Evolutionary conservation across 1,140 invertebrate genomes (phyloP).

Genomic region (Lordiphosa collinella): DNA sequence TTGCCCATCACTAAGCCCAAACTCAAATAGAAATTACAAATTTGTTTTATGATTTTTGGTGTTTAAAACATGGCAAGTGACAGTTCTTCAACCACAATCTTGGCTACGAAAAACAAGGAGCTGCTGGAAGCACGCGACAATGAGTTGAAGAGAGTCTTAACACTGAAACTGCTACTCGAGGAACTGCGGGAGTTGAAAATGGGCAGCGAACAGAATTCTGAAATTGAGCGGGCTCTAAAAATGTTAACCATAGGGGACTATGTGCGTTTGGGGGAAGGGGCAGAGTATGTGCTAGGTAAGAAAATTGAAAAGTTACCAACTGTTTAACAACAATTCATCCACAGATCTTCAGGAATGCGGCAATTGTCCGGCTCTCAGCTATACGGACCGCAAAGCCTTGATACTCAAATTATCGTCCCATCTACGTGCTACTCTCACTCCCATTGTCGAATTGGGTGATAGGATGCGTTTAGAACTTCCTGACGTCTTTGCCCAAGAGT

Average conservation of each 20-base stretch:
- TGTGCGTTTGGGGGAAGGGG: slow-evolving; percentile 23
- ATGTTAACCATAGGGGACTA: slow-evolving; percentile 38
- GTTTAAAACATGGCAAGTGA: too few species aligned
- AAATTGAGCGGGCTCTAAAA: slow-evolving; percentile 38
- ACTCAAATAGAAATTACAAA: too few species aligned
- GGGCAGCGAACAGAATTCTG: slow-evolving; percentile 11
- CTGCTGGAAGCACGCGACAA: slow-evolving; percentile 27
- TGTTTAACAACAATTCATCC: not conserved
- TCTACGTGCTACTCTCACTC: slow-evolving; percentile 17
- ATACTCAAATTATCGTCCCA: slow-evolving; percentile 23
- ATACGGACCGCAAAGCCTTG: slow-evolving; percentile 47
- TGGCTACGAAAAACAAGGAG: slow-evolving; percentile 32
- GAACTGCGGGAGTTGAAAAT: slow-evolving; percentile 26
- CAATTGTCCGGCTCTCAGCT: slow-evolving; percentile 31
- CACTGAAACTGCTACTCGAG: slow-evolving; percentile 43
- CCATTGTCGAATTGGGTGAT: slow-evolving; percentile 42
- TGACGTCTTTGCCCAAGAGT: slow-evolving; percentile 20
- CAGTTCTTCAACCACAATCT: slow-evolving; percentile 22
- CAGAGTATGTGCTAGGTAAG: slow-evolving; percentile 43
- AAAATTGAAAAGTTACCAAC: too few species aligned
- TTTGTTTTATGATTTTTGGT: too few species aligned
- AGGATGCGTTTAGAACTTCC: slow-evolving; percentile 46
- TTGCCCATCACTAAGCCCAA: too few species aligned
- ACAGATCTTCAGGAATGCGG: slow-evolving; percentile 31
- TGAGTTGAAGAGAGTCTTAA: slow-evolving; percentile 41